Evolutionary conservation across 2,888 invertebrate genomes (phyloP), one percentile per base, ranked within the genome.

Genomic region (Teleiodes luculella): DNA sequence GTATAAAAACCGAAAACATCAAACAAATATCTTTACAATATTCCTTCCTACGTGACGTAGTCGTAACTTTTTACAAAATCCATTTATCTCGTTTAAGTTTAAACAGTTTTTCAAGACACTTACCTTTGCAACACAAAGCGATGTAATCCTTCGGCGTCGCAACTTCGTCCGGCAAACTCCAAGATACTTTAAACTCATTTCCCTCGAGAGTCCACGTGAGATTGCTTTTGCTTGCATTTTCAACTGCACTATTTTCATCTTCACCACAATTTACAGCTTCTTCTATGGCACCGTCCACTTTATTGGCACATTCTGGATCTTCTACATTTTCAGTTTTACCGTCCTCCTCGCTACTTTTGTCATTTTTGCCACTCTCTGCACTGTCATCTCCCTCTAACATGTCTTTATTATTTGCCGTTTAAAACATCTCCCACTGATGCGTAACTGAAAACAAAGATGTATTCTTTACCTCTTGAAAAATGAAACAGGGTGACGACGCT

Each of bases 101-200:
- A 28, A 6, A 41, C 7, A 20, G 39, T 13, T 1, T 13, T 11
- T 28, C 13, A n/a, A 18, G 8, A 35, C 18, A 75, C 90, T 85
- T 68, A 92, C 92, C 92, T 84, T 80, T 73, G 68, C 77, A 85
- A 72, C 90, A 92, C 61, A 92, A 73, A 48, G 89, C 91, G 66
- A 92, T 82, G 75, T 90, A 92, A 70, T 92, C 92, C 50, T 74
- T 67, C 50, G 67, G 28, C 37, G 83, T 73, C 7, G 77, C 70
- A 16, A 67, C 64, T 50, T 83, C 89, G 54, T 89, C 83, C 11
- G 81, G 78, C 43, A 92, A 68, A 54, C 73, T 80, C 92, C 92
- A 92, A 63, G 83, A 78, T 59, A 87, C 72, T 57, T 74, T 78
- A 56, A 78, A 79, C 60, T 85, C 78, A 60, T 63, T 78, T 37